A percentile compares a stretch with the other conserved stretches of the same genome.
phyloP scores from a whole-genome alignment of 2,797 vertebrate genomes.

The Cottoperca gobio region DNA sequence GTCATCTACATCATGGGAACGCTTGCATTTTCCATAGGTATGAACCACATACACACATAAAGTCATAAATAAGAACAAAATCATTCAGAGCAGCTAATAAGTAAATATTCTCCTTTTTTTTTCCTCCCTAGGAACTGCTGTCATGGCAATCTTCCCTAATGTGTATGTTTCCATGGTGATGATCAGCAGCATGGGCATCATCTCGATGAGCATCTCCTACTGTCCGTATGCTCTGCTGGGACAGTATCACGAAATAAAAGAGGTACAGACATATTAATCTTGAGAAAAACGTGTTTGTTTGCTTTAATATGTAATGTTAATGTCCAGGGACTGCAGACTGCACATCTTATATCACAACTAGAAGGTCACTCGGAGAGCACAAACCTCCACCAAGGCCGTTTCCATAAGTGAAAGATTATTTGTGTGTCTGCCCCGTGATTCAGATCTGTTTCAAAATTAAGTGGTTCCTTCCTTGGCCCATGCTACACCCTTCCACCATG shows the following conservation, averaged over 20 bases:
- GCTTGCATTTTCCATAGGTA: constrained; percentile 92
- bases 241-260: constrained; percentile 96
- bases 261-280: constrained; percentile 79
- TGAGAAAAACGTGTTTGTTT: not conserved
- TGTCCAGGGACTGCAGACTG: not conserved
- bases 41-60: not conserved
- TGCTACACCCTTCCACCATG: too few species aligned
- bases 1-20: constrained; percentile 97
- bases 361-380: too few species aligned
- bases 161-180: constrained; percentile 96
- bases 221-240: constrained; percentile 97
- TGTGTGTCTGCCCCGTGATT: too few species aligned
- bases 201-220: constrained; percentile 98
- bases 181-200: constrained; percentile 98
- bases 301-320: not conserved
- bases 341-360: not conserved
- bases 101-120: not conserved
- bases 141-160: constrained; percentile 96
- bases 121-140: constrained; percentile 87
- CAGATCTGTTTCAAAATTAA: too few species aligned
- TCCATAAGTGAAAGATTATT: too few species aligned
- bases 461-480: too few species aligned
- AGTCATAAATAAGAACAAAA: not conserved
- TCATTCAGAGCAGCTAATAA: not conserved
- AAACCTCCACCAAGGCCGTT: too few species aligned